phyloP scores from a whole-genome alignment of 2,888 invertebrate genomes.

The Meteorus cinctellus region DNA sequence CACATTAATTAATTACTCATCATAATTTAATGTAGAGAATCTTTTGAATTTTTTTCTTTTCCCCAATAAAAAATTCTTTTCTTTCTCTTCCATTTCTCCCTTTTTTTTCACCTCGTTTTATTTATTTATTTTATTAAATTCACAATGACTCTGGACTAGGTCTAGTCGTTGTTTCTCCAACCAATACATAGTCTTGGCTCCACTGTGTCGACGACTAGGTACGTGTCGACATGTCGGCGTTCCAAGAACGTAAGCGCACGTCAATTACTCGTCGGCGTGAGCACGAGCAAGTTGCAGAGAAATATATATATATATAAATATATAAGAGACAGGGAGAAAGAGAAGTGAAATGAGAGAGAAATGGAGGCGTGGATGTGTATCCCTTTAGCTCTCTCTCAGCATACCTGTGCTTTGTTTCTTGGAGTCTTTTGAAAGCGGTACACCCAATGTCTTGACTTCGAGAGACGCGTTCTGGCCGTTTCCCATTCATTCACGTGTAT shows the following conservation, averaged over 20 bases:
- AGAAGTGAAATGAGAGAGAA: slow-evolving; percentile 24
- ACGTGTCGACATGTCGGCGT: slow-evolving; percentile 28
- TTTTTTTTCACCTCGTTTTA: background rate
- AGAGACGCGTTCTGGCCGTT: background rate
- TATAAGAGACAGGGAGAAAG: slow-evolving; percentile 15
- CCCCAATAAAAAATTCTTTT: background rate
- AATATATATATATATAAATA: background rate
- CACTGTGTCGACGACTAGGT: background rate
- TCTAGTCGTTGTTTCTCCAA: background rate
- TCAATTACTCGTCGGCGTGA: slow-evolving; percentile 23
- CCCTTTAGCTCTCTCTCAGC: background rate
- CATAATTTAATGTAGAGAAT: background rate
- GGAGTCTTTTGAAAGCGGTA: slow-evolving; percentile 27
- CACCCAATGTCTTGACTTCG: background rate
- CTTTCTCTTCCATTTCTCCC: background rate
- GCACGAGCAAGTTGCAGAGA: background rate
- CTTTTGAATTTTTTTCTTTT: background rate
- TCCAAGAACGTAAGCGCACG: slow-evolving; percentile 22
- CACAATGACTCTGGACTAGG: background rate
- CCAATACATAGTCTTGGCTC: slow-evolving; percentile 9
- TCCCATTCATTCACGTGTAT: slow-evolving; percentile 20
- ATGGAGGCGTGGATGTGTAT: slow-evolving; percentile 33
- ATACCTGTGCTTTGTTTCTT: slow-evolving; percentile 26
- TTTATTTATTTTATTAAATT: background rate
- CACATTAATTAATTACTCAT: slow-evolving; percentile 19